phyloP scores from a whole-genome alignment of 1,140 invertebrate species.

The Geopemphigus sp. region DNA sequence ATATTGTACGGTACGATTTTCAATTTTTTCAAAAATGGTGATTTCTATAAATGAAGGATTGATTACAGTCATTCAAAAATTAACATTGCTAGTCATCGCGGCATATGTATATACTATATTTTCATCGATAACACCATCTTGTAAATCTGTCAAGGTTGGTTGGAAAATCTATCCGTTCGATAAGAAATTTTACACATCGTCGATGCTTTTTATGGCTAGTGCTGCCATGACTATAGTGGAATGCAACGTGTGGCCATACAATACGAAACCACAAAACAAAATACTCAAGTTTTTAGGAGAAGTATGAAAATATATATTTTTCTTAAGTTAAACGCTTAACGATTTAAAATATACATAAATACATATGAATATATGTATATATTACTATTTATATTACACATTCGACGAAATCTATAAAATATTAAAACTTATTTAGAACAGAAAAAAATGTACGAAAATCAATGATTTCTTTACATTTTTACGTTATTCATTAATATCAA shows the following conservation, averaged over 20 bases:
- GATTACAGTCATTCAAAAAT: neutral
- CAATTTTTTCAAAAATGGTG: neutral
- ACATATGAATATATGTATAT: too few relatives aligned
- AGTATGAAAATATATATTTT: neutral
- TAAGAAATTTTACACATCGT: neutral
- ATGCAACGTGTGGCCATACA: constrained; percentile 12
- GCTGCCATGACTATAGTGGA: neutral
- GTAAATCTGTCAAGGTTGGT: neutral
- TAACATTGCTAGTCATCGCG: neutral
- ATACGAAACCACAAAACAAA: constrained; percentile 10
- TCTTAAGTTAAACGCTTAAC: neutral
- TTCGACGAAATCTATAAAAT: neutral
- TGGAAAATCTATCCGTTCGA: constrained; percentile 30
- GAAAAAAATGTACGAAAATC: neutral
- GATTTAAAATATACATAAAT: neutral
- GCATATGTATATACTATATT: neutral
- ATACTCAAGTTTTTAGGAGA: constrained; percentile 6
- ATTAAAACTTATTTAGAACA: neutral
- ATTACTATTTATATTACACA: neutral
- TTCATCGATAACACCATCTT: neutral
- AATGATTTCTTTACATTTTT: neutral
- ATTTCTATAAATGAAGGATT: neutral
- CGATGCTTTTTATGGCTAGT: constrained; percentile 1
- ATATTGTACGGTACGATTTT: too few relatives aligned
- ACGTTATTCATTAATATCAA: neutral